Evolutionary conservation across 2,888 invertebrate genomes (phyloP).

Genomic region (Steromphala cineraria): DNA sequence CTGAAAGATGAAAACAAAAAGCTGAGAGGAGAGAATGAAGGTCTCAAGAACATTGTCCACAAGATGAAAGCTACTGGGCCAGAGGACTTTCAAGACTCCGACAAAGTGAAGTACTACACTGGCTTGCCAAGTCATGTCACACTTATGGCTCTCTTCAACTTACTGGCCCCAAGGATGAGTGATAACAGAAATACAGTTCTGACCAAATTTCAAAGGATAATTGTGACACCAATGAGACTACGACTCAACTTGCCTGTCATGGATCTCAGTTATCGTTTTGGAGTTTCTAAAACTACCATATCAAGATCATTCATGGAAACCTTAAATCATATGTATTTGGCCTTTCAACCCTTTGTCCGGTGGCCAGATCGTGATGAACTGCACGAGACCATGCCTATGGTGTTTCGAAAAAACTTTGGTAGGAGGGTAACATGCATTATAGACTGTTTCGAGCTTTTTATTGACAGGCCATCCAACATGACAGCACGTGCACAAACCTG

Average conservation of each 20-base stretch:
- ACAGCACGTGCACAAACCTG: conserved; percentile 44
- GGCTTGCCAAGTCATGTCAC: not conserved
- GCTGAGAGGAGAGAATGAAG: no score
- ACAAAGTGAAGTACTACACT: not conserved
- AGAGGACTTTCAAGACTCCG: not conserved
- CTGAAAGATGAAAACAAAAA: no score
- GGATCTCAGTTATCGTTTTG: conserved; percentile 24
- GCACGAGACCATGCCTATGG: conserved; percentile 28
- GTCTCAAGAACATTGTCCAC: no score
- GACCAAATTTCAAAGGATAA: not conserved
- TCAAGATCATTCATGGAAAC: conserved; percentile 14
- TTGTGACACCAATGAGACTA: not conserved
- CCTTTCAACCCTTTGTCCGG: not conserved
- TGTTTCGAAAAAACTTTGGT: conserved; percentile 32
- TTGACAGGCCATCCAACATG: conserved; percentile 40
- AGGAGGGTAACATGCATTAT: conserved; percentile 32
- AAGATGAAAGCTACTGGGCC: not conserved
- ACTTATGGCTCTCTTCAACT: not conserved
- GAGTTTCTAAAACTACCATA: not conserved
- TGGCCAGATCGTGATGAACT: conserved; percentile 36
- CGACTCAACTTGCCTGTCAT: conserved; percentile 26
- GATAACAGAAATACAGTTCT: not conserved
- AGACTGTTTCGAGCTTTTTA: conserved; percentile 46
- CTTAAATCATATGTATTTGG: conserved; percentile 23
- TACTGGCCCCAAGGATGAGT: not conserved